Evolutionary conservation across 2,113 vertebrate species (phyloP), one percentile per base, ranked within the genome.

Genomic region (Manacus vitellinus): DNA sequence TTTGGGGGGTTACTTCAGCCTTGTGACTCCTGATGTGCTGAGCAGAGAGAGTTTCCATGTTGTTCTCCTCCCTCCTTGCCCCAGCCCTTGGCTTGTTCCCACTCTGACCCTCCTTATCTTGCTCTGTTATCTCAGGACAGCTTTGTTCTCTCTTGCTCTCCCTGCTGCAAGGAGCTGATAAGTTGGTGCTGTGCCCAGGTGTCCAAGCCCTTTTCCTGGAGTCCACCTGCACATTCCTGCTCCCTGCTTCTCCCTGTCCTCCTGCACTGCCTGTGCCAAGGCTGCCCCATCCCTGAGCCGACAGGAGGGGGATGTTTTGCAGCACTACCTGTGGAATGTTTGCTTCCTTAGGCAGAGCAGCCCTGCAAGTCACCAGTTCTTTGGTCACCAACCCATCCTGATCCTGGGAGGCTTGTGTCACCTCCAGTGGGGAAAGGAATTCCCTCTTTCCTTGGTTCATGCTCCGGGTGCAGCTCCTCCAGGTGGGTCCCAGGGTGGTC

Each of bases 321-420:
- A 46, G 82, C 87, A 28, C 43, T 49, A 14, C 17, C 0, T 2
- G 21, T 6, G 27, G 21, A 21, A 37, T 17, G 35, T 51, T 61
- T 17, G 9, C 18, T 33, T 6, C 3, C 12, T 12, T 12, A 5
- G 2, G 28, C 37, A 15, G 54, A 17, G 81, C 46, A 66, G 37
- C 39, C 37, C 30, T 6, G 3, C 22, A 8, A 4, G 21, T 6
- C 47, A 41, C 13, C 15, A 3, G 0, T 22, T 71, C 35, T 2
- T 1, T 9, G 6, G 18, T 41, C 9, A 6, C 24, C 75, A 51
- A 6, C 62, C 56, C 41, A 2, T 15, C 41, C 12, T 4, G 21
- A 5, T 33, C 8, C 7, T 5, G 27, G 44, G 10, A 17, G 20
- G 8, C 6, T 18, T 43, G 31, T 8, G 8, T 41, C n/a, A 2